Percentiles rank a stretch among this genome's conserved stretches.
Evolutionary conservation across 2,888 invertebrate genomes (phyloP).

Genomic region (Acrobasis suavella): DNA sequence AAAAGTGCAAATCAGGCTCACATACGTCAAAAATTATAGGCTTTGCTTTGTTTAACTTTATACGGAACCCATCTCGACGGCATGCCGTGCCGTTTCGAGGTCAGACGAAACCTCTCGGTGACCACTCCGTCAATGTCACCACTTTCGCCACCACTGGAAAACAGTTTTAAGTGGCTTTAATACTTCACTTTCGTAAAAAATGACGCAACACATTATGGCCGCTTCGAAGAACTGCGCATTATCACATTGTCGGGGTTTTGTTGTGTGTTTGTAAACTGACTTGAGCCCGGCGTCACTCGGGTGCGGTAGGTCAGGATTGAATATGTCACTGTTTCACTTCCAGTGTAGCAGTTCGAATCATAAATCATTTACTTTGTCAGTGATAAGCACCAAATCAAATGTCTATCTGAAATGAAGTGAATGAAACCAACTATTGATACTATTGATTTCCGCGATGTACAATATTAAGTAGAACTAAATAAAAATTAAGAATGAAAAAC

Average conservation of each 20-base stretch:
- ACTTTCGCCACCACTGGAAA: slow-evolving; percentile 13
- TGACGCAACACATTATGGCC: slow-evolving; percentile 13
- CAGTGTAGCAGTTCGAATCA: not conserved
- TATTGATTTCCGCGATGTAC: no score
- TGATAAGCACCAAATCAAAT: no score
- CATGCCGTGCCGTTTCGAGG: slow-evolving; percentile 3
- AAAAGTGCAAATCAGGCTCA: no score
- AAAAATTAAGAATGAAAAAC: no score
- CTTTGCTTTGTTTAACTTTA: not conserved
- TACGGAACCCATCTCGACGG: slow-evolving; percentile 6
- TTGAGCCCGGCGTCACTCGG: not conserved
- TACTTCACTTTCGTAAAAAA: slow-evolving; percentile 19
- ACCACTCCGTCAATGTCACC: slow-evolving; percentile 16
- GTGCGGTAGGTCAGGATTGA: not conserved
- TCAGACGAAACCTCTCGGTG: slow-evolving; percentile 4
- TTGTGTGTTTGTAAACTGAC: slow-evolving; percentile 16
- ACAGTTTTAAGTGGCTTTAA: slow-evolving; percentile 11
- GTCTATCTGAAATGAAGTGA: no score
- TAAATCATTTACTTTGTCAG: no score
- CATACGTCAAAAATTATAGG: no score
- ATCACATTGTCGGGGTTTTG: slow-evolving; percentile 1
- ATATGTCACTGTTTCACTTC: not conserved
- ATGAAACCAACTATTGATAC: no score
- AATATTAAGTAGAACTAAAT: no score
- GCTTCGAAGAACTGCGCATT: slow-evolving; percentile 4